phyloP scores from a whole-genome alignment of 2,888 invertebrate species.

The Bellardia bayeri region DNA sequence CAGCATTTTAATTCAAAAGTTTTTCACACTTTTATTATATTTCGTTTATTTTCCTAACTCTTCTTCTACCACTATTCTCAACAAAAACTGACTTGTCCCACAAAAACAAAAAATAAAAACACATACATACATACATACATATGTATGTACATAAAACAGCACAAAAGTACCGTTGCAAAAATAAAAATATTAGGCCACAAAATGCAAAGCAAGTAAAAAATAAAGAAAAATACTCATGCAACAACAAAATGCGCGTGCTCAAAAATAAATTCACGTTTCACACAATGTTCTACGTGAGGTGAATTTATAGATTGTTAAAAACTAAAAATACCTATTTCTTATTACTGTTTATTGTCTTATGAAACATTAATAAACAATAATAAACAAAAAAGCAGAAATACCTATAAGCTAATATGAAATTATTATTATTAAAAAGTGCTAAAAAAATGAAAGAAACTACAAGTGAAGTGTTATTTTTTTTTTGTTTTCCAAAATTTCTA shows the following conservation, averaged over 20 bases:
- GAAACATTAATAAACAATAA: conserved; percentile 27
- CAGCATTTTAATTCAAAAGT: background rate
- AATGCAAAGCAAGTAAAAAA: conserved; percentile 24
- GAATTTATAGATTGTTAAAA: conserved; percentile 43
- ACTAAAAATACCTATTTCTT: conserved; percentile 26
- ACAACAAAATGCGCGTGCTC: conserved; percentile 65
- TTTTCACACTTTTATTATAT: background rate
- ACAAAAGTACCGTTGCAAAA: conserved; percentile 59
- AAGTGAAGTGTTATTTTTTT: background rate
- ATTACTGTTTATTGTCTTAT: conserved; percentile 27
- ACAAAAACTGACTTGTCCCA: conserved; percentile 59
- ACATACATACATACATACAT: too few relatives aligned
- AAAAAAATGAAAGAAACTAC: background rate
- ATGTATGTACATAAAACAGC: conserved; percentile 10
- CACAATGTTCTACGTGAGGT: conserved; percentile 62
- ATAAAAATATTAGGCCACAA: background rate
- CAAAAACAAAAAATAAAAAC: conserved; percentile 5
- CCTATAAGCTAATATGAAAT: background rate
- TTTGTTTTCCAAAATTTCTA: background rate
- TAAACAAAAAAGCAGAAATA: background rate
- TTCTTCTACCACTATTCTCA: conserved; percentile 41
- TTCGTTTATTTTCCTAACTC: background rate
- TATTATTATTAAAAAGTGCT: background rate
- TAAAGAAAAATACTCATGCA: conserved; percentile 2
- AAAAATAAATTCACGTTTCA: conserved; percentile 68